Conservation (phyloP, 2,113 vertebrate genomes). For the Oreochromis spilurus region DNA sequence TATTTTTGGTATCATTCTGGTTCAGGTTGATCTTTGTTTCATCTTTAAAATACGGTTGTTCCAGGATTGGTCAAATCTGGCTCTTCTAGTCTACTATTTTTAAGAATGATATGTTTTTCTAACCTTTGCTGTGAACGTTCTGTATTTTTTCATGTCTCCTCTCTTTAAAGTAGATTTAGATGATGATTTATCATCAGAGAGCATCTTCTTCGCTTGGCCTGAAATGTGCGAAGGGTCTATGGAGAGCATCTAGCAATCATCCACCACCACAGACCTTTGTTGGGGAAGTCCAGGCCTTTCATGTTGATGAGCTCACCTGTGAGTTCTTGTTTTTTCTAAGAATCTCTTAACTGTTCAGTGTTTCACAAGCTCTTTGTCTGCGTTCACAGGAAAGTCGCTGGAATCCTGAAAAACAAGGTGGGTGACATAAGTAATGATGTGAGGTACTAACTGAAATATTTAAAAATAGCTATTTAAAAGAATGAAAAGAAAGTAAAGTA, state of each 20-base stretch:
- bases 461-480: neutral
- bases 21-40: neutral
- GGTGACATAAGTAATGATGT: neutral
- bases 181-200: fast-evolving
- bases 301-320: neutral
- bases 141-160: neutral
- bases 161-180: neutral
- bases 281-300: neutral
- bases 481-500: neutral
- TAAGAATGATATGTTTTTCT: neutral
- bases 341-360: neutral
- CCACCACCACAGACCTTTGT: neutral
- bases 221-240: neutral
- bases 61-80: neutral
- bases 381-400: neutral
- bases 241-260: neutral
- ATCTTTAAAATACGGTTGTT: neutral
- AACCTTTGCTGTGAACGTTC: neutral
- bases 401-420: neutral
- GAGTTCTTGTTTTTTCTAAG: neutral
- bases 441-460: fast-evolving
- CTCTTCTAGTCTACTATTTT: neutral
- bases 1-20: neutral
- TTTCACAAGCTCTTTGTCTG: neutral
- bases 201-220: neutral